A percentile compares a stretch with the other conserved stretches of the same genome.
Conservation (phyloP, 2,797 vertebrate genomes). For the Lerista edwardsae region DNA sequence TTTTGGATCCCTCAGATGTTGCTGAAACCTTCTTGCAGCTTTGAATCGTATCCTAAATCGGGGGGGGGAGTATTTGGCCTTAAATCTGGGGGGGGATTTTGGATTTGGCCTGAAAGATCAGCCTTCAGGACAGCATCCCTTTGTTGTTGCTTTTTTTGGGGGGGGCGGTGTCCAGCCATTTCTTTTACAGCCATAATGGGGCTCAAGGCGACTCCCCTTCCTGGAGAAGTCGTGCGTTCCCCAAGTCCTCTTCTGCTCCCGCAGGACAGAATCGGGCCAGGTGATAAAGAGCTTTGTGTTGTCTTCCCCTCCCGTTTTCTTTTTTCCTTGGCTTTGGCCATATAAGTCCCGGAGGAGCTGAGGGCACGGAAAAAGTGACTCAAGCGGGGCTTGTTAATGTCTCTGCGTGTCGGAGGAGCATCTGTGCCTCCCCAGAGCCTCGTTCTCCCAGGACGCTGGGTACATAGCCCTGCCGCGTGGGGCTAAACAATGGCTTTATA, state of each 20-base stretch:
- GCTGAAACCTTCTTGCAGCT: too few species aligned
- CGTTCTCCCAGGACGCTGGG: constrained; percentile 26
- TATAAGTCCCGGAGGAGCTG: constrained; percentile 72
- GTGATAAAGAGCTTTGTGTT: accelerated
- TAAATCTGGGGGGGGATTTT: too few species aligned
- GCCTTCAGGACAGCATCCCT: background rate
- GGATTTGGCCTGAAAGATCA: too few species aligned
- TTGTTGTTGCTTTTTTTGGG: too few species aligned
- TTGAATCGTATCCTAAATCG: too few species aligned
- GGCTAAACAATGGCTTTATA: constrained; percentile 80
- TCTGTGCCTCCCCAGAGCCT: constrained; percentile 49
- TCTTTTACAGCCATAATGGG: background rate
- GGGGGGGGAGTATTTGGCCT: too few species aligned
- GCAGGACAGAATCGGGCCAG: background rate
- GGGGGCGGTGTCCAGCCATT: background rate
- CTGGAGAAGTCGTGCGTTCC: background rate
- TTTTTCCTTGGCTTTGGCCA: constrained; percentile 54
- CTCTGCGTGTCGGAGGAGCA: constrained; percentile 69
- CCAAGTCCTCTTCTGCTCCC: background rate
- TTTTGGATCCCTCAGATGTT: too few species aligned
- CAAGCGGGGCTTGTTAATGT: constrained; percentile 66
- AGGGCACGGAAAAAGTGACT: constrained; percentile 80
- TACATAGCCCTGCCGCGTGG: background rate
- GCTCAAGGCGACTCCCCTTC: too few species aligned
- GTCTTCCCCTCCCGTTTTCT: background rate